These are phyloP conservation scores for Caenorhabditis sp. DNA, from an alignment of 2,888 invertebrate genomes.

Conservation along the genomic window DNA sequence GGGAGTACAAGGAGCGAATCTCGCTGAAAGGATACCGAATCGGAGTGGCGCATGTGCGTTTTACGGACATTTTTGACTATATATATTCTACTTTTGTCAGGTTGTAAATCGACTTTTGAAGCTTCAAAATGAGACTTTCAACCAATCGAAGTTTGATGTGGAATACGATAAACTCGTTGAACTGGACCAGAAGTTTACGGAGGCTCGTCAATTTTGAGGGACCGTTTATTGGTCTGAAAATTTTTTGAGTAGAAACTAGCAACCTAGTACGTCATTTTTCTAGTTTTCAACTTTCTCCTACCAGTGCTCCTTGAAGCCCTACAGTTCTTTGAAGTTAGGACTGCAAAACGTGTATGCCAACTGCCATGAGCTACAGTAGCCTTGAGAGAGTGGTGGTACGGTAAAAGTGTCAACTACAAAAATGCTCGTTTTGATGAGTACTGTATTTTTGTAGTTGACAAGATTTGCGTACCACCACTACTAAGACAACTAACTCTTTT, in stretches of 20 bases:
- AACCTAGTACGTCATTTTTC: too few species aligned
- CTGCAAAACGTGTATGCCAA: too few species aligned
- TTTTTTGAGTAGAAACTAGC: neutral
- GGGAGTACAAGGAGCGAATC: neutral
- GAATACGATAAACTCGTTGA: neutral
- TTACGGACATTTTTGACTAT: neutral
- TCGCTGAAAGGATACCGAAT: neutral
- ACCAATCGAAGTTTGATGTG: neutral
- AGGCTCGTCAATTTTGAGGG: conserved; percentile 3
- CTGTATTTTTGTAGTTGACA: too few species aligned
- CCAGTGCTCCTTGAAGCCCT: too few species aligned
- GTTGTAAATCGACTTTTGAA: neutral
- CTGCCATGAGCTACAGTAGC: too few species aligned
- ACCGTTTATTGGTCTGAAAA: conserved; percentile 1
- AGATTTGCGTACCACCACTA: too few species aligned
- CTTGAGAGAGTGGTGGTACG: too few species aligned
- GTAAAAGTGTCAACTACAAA: too few species aligned
- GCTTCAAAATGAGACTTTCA: conserved; percentile 5
- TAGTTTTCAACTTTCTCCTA: neutral
- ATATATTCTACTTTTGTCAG: neutral
- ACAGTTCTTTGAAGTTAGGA: too few species aligned
- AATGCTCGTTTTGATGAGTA: too few species aligned
- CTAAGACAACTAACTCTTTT: too few species aligned
- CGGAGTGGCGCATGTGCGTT: neutral
- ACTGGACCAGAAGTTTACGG: neutral